Percentiles rank a stretch among this genome's conserved stretches.
These are phyloP conservation scores for Ictalurus punctatus DNA, from an alignment of 2,113 vertebrate species.

Conservation along the genomic window DNA sequence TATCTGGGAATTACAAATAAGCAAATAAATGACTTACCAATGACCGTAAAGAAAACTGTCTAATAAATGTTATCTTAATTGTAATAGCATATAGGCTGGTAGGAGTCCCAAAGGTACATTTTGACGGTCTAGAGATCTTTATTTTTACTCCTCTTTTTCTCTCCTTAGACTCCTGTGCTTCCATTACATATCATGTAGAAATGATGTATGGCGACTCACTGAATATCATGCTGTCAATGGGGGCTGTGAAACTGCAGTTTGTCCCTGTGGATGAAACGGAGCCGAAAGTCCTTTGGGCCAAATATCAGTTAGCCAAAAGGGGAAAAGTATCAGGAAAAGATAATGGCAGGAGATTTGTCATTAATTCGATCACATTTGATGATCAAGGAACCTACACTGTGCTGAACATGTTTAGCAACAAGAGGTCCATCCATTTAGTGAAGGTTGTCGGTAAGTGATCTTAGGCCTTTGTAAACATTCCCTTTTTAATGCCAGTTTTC, in stretches of 20 bases:
- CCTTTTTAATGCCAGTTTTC: not conserved
- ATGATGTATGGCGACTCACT: not conserved
- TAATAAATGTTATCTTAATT: not conserved
- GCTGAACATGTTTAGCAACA: conserved; percentile 51
- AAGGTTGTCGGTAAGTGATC: conserved; percentile 58
- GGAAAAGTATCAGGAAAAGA: conserved; percentile 52
- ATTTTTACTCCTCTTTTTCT: not conserved
- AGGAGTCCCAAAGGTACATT: not conserved
- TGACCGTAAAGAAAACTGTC: not conserved
- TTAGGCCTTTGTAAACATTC: not conserved
- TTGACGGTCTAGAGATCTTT: not conserved
- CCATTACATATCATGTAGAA: not conserved
- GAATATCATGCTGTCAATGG: not conserved
- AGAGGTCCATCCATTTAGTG: conserved; percentile 54
- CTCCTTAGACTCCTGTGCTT: not conserved
- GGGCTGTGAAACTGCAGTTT: conserved; percentile 55
- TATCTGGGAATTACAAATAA: not conserved
- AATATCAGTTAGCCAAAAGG: not conserved
- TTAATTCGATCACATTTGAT: conserved; percentile 55
- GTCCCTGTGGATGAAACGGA: not conserved
- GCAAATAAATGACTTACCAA: not conserved
- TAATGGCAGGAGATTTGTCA: conserved; percentile 52
- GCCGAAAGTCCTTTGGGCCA: not conserved
- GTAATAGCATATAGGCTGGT: not conserved
- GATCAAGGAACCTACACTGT: conserved; percentile 65